A percentile compares a stretch with the other conserved stretches of the same genome.
These are phyloP conservation scores for Parauchenoglanis punctatus DNA, from an alignment of 2,797 vertebrate species.

Conservation along the genomic window DNA sequence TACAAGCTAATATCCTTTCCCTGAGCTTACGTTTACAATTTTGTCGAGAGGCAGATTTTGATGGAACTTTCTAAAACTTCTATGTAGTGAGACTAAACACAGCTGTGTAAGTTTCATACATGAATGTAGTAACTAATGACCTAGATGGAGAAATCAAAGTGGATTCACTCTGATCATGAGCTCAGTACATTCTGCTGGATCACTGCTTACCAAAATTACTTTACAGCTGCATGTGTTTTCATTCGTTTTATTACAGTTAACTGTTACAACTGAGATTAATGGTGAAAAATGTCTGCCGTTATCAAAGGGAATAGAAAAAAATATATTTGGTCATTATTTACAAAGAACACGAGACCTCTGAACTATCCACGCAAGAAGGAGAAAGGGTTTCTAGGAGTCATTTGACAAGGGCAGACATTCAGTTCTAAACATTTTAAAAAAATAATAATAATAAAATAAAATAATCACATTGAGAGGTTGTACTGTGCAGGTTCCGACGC, in stretches of 20 bases:
- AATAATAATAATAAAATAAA: slow-evolving; percentile 63
- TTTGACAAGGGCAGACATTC: slow-evolving; percentile 85
- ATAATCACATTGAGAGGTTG: slow-evolving; percentile 70
- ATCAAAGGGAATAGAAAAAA: slow-evolving; percentile 84
- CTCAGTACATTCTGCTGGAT: slow-evolving; percentile 33
- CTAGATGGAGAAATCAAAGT: slow-evolving; percentile 33
- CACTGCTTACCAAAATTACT: slow-evolving; percentile 65
- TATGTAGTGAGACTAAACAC: slow-evolving; percentile 15
- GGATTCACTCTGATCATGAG: slow-evolving; percentile 37
- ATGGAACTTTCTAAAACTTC: slow-evolving; percentile 17
- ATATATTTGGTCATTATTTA: slow-evolving; percentile 94
- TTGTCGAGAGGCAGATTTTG: slow-evolving; percentile 30
- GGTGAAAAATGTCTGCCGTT: slow-evolving; percentile 84
- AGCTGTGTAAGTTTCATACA: slow-evolving; percentile 26
- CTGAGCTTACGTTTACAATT: slow-evolving; percentile 55
- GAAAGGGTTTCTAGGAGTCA: slow-evolving; percentile 64
- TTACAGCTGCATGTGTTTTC: slow-evolving; percentile 80
- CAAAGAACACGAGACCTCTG: slow-evolving; percentile 85
- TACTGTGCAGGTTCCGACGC: slow-evolving; percentile 71
- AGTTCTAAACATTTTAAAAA: slow-evolving; percentile 72
- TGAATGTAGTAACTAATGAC: slow-evolving; percentile 40
- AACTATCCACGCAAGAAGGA: slow-evolving; percentile 81
- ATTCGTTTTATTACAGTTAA: slow-evolving; percentile 84
- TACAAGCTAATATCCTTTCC: slow-evolving; percentile 51
- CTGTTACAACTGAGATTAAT: slow-evolving; percentile 80